Base-by-base conservation (phyloP, 2,113 vertebrate species). In the Salvelinus fontinalis region DNA sequence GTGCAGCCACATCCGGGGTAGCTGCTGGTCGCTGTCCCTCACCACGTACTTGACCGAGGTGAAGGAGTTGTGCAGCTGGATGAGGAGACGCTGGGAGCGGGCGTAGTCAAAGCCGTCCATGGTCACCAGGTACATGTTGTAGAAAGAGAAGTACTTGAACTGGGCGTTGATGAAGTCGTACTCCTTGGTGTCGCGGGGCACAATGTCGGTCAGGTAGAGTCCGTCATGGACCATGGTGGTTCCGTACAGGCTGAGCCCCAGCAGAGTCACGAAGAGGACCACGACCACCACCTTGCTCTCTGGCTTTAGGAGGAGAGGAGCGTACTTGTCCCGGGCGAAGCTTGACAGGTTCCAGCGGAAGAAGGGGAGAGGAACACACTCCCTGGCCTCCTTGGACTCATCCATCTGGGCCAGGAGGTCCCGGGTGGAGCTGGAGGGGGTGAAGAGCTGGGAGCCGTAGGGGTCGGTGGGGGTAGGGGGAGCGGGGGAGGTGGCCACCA, bases 111-210 rank as follows among this genome's bases (percentile, higher is more conserved):
- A 99, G 75, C 96, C 95, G 1, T 96, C 97, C 93, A 95, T 97
- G 54, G 98, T 99, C 77, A 99, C 95, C 54, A 99, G 92, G 90
- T 98, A 98, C 93, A 98, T 97, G 88, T 99, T 98, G 78, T 99
- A 99, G 93, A 98, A 96, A 90, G 98, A 99, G 94, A 99, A 99
- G 88, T 99, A 99, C 86, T 96, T 97, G 89, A 98, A 96, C 92
- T 99, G 98, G 70, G 96, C 94, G 0, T 97, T 94, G 84, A 99
- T 97, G 88, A 99, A 99, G 86, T 95, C 95, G 0, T 99, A 97
- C 5, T 98, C 98, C 92, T 97, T 97, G 85, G 98, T 99, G 91
- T 97, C 97, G 7, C 95, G 95, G 0, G 98, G 98, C 72, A 99
- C 96, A 0, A 99, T 96, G 81, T 99, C 98, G 0, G 97, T 99